A percentile compares a stretch with the other conserved stretches of the same genome.
These are phyloP conservation scores for Drosophila ezoana DNA, from an alignment of 2,888 invertebrate genomes.

Conservation along the genomic window DNA sequence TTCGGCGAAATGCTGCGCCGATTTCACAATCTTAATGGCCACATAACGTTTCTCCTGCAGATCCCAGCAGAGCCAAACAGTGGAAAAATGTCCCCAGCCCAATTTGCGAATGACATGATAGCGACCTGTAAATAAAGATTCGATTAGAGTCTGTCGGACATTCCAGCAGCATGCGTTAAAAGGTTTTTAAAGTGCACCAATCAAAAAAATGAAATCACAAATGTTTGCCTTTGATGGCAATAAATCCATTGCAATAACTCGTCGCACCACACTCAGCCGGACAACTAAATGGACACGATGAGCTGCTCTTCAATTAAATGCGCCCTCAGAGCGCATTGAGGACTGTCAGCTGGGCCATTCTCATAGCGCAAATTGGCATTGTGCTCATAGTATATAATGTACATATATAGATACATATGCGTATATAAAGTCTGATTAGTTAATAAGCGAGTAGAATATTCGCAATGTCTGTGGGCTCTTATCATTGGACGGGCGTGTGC, in stretches of 20 bases:
- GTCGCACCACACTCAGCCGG: background rate
- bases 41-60: slow-evolving; percentile 97
- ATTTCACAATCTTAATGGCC: slow-evolving; percentile 99
- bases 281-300: slow-evolving; percentile 16
- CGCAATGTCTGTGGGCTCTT: slow-evolving; percentile 28
- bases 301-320: slow-evolving; percentile 32
- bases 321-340: slow-evolving; percentile 17
- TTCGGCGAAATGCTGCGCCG: slow-evolving; percentile 99
- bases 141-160: slow-evolving; percentile 9
- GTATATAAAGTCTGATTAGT: slow-evolving; percentile 13
- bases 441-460: slow-evolving; percentile 18
- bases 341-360: slow-evolving; percentile 24
- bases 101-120: slow-evolving; percentile 90
- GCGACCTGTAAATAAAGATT: slow-evolving; percentile 74
- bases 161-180: background rate
- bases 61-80: slow-evolving; percentile 99
- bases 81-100: slow-evolving; percentile 98
- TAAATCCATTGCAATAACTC: slow-evolving; percentile 70
- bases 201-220: slow-evolving; percentile 76
- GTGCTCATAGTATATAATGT: slow-evolving; percentile 11
- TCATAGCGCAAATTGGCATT: slow-evolving; percentile 34
- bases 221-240: slow-evolving; percentile 70
- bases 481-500: slow-evolving; percentile 28
- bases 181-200: slow-evolving; percentile 49
- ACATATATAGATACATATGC: slow-evolving; percentile 11